Percentiles rank a stretch among this genome's conserved stretches.
These are phyloP conservation scores for Acanthosepion esculentum DNA, from an alignment of 2,888 invertebrate genomes.

Conservation along the genomic window DNA sequence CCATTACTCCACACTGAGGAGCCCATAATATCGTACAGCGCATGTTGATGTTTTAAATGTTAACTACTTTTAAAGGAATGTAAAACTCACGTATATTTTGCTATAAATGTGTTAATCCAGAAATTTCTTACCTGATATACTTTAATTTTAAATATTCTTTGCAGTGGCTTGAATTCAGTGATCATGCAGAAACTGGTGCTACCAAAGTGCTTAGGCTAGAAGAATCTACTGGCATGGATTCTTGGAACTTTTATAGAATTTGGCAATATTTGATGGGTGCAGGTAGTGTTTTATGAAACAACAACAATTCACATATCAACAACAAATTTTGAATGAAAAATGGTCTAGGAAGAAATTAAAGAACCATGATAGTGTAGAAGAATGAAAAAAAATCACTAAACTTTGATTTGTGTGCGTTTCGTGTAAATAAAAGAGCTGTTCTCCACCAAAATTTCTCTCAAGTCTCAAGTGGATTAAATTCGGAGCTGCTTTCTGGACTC, in stretches of 20 bases:
- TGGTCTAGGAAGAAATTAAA: background rate
- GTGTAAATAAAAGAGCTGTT: background rate
- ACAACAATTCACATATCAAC: background rate
- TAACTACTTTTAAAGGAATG: no score
- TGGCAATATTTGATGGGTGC: background rate
- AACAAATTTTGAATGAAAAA: background rate
- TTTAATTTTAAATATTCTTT: no score
- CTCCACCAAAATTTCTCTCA: constrained; percentile 33
- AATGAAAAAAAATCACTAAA: background rate
- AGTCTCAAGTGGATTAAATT: constrained; percentile 9
- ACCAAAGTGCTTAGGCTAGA: no score
- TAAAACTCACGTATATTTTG: no score
- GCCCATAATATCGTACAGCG: no score
- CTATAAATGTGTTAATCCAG: no score
- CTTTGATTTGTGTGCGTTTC: background rate
- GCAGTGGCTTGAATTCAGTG: no score
- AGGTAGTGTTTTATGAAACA: background rate
- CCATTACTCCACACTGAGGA: no score
- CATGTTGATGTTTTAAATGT: no score
- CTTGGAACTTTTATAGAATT: background rate
- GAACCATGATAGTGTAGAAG: background rate
- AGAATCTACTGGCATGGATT: no score
- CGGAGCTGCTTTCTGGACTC: background rate
- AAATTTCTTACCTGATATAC: no score
- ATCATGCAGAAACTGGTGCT: no score